Evolutionary conservation across 2,797 vertebrate species (phyloP), one percentile per base, ranked within the genome.

Genomic region (Arnoldichthys spilopterus): DNA sequence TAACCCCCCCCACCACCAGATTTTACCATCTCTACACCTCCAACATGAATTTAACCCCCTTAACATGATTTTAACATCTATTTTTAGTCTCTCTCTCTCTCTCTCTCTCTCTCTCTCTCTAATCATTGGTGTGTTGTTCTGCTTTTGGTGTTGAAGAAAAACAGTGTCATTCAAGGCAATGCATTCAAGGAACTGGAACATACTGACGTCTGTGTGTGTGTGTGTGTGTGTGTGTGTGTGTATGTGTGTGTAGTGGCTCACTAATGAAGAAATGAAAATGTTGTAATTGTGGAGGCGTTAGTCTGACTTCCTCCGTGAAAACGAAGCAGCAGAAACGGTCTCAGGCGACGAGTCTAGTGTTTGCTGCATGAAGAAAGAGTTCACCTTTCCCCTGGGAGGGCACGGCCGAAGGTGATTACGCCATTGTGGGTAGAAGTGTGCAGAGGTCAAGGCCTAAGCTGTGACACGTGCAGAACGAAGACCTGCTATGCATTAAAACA

Each of bases 151-250:
- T 45, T 67, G n/a, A 49, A 15, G 22, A 15, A 49, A 68, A 68
- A 20, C 13, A 49, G 8, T 8, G 24, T 1, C 1, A 4, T 67
- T 67, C 64, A 47, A 67, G 22, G 64, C 45, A 67, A 67, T 47
- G 64, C 26, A 47, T 47, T 68, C 40, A 68, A 68, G 63, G 63
- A 66, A 66, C 63, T 66, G 37, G 28, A 24, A 66, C 22, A 45
- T 12, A 66, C 32, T 37, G 32, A 66, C 20, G 6, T 16, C 30
- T 34, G 18, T 20, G 16, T 63, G 30, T 37, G 32, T 37, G 26
- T 30, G 58, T 30, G 62, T 62, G 59, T 62, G 59, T 62, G 5
- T 61, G 58, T 28, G 58, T 61, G 58, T 28, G 28, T 32, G 53
- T 56, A 37, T 40, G 62, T n/a, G n/a, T n/a, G n/a, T n/a, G n/a